phyloP scores from a whole-genome alignment of 1,140 invertebrate species.

The Paracyclopina nana region DNA sequence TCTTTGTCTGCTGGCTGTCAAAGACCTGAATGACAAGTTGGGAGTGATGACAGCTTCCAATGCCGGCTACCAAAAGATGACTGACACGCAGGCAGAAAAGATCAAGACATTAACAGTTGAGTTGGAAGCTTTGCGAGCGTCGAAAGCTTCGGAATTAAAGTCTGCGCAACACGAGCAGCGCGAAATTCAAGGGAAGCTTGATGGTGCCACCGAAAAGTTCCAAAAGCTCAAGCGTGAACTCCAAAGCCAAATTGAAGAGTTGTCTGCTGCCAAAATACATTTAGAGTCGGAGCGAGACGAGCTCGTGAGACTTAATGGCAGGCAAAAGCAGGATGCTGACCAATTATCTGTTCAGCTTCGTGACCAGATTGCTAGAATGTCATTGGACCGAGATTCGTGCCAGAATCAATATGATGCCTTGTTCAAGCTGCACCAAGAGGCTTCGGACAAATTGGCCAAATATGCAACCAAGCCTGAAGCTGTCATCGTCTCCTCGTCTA shows the following conservation, averaged over 20 bases:
- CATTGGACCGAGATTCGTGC: neutral
- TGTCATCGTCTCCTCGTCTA: too few species aligned
- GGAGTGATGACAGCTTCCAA: neutral
- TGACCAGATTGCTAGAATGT: neutral
- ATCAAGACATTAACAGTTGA: too few species aligned
- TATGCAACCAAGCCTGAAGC: too few species aligned
- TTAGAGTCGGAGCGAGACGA: neutral
- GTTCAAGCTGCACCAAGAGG: neutral
- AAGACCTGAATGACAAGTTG: neutral
- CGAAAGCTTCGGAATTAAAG: too few species aligned
- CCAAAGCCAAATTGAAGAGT: neutral
- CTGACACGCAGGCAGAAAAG: neutral
- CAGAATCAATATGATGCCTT: neutral
- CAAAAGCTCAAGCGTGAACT: neutral
- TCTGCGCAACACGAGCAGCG: too few species aligned
- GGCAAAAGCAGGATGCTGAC: neutral
- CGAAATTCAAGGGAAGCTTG: neutral
- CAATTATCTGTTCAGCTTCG: too few species aligned
- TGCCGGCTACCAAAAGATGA: neutral
- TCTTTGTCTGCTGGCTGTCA: too few species aligned
- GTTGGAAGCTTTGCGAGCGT: too few species aligned
- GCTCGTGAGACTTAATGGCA: neutral
- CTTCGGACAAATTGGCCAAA: too few species aligned
- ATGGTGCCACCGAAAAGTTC: neutral
- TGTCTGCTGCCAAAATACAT: neutral